phyloP scores from a whole-genome alignment of 2,888 invertebrate species.

The Eupeodes luniger region DNA sequence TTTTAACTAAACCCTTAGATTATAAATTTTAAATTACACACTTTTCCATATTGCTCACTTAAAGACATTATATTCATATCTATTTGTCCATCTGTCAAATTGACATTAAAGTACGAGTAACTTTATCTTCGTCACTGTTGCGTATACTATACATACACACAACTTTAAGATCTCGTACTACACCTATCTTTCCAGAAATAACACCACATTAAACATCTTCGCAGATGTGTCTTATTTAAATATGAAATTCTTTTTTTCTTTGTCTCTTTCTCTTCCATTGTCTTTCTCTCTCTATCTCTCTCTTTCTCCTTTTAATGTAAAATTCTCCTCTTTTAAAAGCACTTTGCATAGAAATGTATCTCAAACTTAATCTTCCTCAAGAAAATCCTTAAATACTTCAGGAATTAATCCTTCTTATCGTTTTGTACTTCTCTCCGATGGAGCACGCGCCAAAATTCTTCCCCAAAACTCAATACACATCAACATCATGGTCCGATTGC shows the following conservation, averaged over 20 bases:
- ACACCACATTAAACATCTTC: slow-evolving; percentile 20
- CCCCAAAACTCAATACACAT: slow-evolving; percentile 34
- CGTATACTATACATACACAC: not conserved
- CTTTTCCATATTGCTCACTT: not conserved
- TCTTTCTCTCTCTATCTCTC: not conserved
- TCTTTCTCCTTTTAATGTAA: not conserved
- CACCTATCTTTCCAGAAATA: slow-evolving; percentile 3
- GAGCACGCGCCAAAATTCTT: slow-evolving; percentile 44
- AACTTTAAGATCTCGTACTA: slow-evolving; percentile 7
- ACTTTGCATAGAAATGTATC: slow-evolving; percentile 54
- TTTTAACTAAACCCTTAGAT: slow-evolving; percentile 3
- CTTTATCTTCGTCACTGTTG: slow-evolving; percentile 20
- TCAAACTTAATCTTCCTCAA: slow-evolving; percentile 39
- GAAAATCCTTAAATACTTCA: slow-evolving; percentile 61
- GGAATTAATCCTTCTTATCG: slow-evolving; percentile 54
- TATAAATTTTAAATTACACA: slow-evolving; percentile 33
- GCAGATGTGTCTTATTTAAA: slow-evolving; percentile 1
- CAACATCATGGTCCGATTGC: slow-evolving; percentile 43
- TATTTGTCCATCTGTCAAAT: slow-evolving; percentile 12
- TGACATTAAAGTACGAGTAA: slow-evolving; percentile 1
- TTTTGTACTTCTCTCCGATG: not conserved
- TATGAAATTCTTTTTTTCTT: not conserved
- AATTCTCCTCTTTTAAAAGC: not conserved
- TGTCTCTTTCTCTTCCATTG: no score
- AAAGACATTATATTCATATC: not conserved